phyloP scores from a whole-genome alignment of 1,140 invertebrate genomes.

The Diabrotica undecimpunctata region DNA sequence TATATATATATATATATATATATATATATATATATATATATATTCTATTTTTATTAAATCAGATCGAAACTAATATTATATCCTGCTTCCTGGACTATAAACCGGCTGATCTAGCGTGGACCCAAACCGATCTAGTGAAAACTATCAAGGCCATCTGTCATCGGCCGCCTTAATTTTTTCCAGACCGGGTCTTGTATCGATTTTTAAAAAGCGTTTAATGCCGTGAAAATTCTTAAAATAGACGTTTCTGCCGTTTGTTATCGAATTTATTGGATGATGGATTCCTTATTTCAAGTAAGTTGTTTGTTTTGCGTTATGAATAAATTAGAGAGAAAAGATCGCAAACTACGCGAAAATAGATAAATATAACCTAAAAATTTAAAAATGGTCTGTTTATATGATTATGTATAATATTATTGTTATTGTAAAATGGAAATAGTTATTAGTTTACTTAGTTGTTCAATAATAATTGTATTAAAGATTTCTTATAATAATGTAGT shows the following conservation, averaged over 20 bases:
- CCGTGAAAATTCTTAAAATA: not conserved
- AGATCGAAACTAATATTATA: not conserved
- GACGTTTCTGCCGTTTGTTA: too few species aligned
- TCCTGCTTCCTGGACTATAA: not conserved
- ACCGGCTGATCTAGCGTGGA: constrained; percentile 30
- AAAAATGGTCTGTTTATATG: too few species aligned
- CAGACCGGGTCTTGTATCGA: not conserved
- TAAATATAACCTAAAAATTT: not conserved
- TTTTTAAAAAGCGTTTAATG: not conserved
- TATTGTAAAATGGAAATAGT: too few species aligned
- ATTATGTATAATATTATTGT: too few species aligned
- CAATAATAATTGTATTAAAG: too few species aligned
- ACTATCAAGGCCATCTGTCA: constrained; percentile 14
- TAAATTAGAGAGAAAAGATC: not conserved
- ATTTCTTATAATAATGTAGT: too few species aligned
- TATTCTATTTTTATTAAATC: too few species aligned
- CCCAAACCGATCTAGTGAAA: constrained; percentile 16
- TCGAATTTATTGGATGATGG: not conserved
- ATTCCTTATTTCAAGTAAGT: constrained; percentile 35
- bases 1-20: too few species aligned
- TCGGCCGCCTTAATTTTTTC: not conserved
- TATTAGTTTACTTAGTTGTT: too few species aligned
- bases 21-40: too few species aligned
- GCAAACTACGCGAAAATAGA: not conserved
- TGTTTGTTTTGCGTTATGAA: constrained; percentile 13